Conservation (phyloP, 2,888 invertebrate genomes). For the Copidosoma aretas region DNA sequence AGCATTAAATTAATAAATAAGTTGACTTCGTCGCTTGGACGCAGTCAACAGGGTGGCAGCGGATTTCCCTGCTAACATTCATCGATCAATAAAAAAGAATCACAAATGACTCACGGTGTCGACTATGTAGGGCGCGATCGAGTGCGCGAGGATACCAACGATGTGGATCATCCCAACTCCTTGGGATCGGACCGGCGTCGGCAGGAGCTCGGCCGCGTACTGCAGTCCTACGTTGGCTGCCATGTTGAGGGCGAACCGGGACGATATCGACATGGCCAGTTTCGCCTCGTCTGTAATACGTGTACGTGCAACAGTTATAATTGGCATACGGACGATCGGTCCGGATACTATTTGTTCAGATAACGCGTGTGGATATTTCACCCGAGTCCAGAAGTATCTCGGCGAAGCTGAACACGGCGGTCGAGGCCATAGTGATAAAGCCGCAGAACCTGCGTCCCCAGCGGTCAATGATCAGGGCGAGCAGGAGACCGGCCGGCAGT, state of each 20-base stretch:
- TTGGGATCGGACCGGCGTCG: conserved; percentile 86
- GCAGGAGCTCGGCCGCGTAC: conserved; percentile 85
- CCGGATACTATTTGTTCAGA: background rate
- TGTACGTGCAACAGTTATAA: no score
- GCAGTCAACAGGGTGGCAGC: no score
- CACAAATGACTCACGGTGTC: conserved; percentile 70
- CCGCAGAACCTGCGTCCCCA: conserved; percentile 86
- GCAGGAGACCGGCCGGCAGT: conserved; percentile 80
- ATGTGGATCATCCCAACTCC: conserved; percentile 86
- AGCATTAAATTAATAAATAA: no score
- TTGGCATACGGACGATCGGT: no score
- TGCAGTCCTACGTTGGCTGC: conserved; percentile 89
- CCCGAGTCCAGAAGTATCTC: conserved; percentile 53
- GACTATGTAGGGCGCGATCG: conserved; percentile 82
- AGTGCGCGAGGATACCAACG: conserved; percentile 85
- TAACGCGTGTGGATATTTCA: conserved; percentile 32
- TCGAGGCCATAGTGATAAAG: conserved; percentile 78
- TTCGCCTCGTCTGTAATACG: conserved; percentile 69
- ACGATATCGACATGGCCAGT: conserved; percentile 78
- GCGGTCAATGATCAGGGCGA: conserved; percentile 77
- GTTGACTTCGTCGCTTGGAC: no score
- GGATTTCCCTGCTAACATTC: no score
- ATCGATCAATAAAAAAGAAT: background rate
- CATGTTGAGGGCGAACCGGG: conserved; percentile 86
- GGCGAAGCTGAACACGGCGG: conserved; percentile 76